Conservation (phyloP, 1,140 invertebrate genomes). For the Leptinotarsa defecta region DNA sequence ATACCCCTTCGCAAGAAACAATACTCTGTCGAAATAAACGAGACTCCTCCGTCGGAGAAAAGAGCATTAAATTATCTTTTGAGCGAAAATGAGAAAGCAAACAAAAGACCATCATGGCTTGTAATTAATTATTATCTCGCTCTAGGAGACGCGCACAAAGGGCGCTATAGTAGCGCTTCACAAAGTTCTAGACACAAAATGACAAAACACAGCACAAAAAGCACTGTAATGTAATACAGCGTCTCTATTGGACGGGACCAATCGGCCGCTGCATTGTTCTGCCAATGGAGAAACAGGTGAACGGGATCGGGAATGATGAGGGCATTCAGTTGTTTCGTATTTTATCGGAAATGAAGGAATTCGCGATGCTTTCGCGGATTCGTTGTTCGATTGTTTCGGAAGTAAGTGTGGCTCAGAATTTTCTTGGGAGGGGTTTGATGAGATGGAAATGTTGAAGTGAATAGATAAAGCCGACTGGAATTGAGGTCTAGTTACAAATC, state of each 20-base stretch:
- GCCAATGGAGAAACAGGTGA: conserved; percentile 50
- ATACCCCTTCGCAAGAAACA: neutral
- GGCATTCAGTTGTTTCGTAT: conserved; percentile 12
- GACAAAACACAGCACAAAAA: conserved; percentile 55
- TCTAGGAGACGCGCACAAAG: conserved; percentile 50
- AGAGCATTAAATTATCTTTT: conserved; percentile 33
- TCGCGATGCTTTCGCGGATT: neutral
- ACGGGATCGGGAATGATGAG: conserved; percentile 1
- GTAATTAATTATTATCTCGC: conserved; percentile 56
- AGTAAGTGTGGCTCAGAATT: no score
- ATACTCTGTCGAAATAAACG: neutral
- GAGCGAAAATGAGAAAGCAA: conserved; percentile 45
- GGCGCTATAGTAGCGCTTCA: conserved; percentile 47
- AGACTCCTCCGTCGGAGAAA: neutral
- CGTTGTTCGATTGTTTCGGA: no score
- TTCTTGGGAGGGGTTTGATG: no score
- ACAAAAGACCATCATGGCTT: conserved; percentile 51
- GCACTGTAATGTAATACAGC: conserved; percentile 51
- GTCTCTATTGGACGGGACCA: conserved; percentile 52
- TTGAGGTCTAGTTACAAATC: no score
- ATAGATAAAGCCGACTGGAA: no score
- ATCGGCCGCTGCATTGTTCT: conserved; percentile 51
- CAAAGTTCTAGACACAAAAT: conserved; percentile 54
- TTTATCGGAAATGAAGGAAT: neutral
- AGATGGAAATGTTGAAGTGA: no score